Base-by-base conservation (phyloP, 2,888 invertebrate genomes). In the Temnothorax rugatulus region DNA sequence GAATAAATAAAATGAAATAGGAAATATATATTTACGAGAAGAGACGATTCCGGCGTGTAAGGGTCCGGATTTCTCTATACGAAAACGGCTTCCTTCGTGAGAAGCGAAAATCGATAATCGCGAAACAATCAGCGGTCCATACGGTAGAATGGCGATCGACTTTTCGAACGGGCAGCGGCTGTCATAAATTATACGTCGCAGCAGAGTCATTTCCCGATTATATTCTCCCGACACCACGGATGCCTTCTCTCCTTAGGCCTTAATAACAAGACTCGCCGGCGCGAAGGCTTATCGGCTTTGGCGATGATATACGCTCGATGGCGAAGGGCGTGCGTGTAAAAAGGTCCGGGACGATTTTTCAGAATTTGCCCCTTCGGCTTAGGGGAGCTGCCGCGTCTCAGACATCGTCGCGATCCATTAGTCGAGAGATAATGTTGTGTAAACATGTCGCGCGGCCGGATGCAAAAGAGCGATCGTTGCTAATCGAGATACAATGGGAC, bases 101-200 rank as follows among this genome's bases (percentile, higher is more conserved):
- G 34, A 57, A 81, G 59, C 59, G 81, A 61, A 38, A 63, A 64
- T 82, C 82, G 77, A 63, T 82, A 74, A 75, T 66, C 57, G 77
- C 34, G 57, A 83, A 83, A 66, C 54, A 83, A 76, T 79, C 47
- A 59, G 47, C 44, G 52, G 18, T 47, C 25, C 66, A 11, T 25
- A 41, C 29, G 29, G 18, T n/a, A 7, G 18, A 15, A 57, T 11
- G 75, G 47, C 15, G 66, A 83, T 47, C 25, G 54, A 29, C 11
- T 57, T 41, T 44, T 29, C 76, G 13, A 25, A 41, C 25, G 52
- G 38, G 13, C 15, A n/a, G 13, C 15, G 25, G 13, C 18, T 79
- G 47, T 13, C 71, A 50, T 81, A 81, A 81, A 81, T 81, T 71
- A 59, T 18, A 38, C 57, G 34, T 47, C 41, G 66, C 52, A 13